These are phyloP conservation scores for Megalonaias nervosa DNA, from an alignment of 1,140 invertebrate genomes.

Conservation along the genomic window DNA sequence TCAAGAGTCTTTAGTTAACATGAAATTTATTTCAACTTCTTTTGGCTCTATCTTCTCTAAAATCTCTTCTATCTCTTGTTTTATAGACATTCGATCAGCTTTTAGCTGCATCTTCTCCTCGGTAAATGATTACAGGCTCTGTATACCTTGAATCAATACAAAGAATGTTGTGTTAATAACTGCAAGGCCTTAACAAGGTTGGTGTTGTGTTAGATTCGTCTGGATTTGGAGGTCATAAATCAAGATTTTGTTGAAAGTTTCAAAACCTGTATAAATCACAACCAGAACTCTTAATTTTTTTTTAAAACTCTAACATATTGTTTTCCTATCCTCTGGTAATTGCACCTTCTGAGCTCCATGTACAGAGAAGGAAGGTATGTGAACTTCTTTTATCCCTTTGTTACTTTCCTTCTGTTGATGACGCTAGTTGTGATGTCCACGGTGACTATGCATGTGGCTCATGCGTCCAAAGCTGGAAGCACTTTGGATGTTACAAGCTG, in stretches of 20 bases:
- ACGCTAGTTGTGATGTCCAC: not conserved
- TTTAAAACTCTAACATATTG: not conserved
- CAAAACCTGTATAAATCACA: not conserved
- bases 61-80: slow-evolving; percentile 1
- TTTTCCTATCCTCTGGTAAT: not conserved
- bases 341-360: not conserved
- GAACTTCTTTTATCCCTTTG: not conserved
- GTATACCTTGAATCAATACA: not conserved
- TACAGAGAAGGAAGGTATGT: not conserved
- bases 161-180: not conserved
- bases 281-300: not conserved
- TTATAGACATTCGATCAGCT: not conserved
- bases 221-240: not conserved
- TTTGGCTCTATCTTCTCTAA: not conserved
- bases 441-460: not conserved
- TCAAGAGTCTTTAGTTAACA: not conserved
- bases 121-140: not conserved
- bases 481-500: no score
- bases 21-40: not conserved
- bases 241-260: not conserved
- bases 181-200: not conserved
- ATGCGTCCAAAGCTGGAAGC: no score
- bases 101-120: not conserved
- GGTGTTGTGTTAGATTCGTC: not conserved
- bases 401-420: no score